These are phyloP conservation scores for Tupaia chinensis DNA, from an alignment of 2,113 vertebrate species.

Conservation along the genomic window DNA sequence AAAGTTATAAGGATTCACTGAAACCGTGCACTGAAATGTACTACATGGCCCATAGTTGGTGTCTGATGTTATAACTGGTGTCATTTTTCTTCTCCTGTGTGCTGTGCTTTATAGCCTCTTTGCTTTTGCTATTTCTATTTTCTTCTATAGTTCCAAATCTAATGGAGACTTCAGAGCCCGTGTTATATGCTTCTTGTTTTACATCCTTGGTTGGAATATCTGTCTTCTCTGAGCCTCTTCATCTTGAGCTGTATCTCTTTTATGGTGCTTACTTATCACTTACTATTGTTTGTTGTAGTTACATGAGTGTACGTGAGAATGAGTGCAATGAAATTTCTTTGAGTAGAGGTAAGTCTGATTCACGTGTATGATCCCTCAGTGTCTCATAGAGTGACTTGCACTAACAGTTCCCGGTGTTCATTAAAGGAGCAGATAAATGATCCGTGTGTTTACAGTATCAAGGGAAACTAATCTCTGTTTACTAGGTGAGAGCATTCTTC, in stretches of 20 bases:
- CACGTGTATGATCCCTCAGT: not conserved
- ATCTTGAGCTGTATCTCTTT: not conserved
- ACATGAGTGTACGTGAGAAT: not conserved
- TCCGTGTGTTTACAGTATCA: not conserved
- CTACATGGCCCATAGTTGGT: not conserved
- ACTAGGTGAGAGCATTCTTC: not conserved
- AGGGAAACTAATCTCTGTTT: slow-evolving; percentile 35
- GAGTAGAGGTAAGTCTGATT: not conserved
- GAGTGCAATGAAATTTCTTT: not conserved
- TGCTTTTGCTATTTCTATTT: slow-evolving; percentile 20
- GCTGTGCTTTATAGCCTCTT: not conserved
- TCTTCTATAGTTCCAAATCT: not conserved
- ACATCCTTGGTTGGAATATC: not conserved
- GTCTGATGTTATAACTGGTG: not conserved
- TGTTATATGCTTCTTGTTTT: slow-evolving; percentile 39
- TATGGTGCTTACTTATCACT: not conserved
- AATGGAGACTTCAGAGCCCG: not conserved
- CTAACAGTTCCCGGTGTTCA: not conserved
- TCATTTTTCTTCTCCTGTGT: not conserved
- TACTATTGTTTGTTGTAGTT: not conserved
- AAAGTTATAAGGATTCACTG: not conserved
- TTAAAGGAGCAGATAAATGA: not conserved
- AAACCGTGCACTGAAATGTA: not conserved
- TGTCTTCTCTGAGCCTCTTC: not conserved
- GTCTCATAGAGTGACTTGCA: not conserved